Conservation (phyloP, 2,888 invertebrate genomes). For the Mongoloraphidia duomilia region DNA sequence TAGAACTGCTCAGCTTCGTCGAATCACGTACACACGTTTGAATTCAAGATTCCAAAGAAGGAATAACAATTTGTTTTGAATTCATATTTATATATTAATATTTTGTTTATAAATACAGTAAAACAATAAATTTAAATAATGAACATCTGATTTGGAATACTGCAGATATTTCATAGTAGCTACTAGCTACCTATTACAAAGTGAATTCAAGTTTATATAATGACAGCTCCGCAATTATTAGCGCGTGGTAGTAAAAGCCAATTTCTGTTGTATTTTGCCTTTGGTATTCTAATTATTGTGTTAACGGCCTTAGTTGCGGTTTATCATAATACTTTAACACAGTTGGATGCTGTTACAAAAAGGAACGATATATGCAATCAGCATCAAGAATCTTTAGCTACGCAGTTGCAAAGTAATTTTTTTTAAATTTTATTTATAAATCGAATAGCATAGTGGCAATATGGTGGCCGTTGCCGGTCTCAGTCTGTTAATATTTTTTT, state of each 20-base stretch:
- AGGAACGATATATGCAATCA: conserved; percentile 38
- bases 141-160: too few species aligned
- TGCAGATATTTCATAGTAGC: conserved; percentile 1
- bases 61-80: too few species aligned
- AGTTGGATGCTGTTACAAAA: conserved; percentile 38
- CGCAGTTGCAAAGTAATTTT: conserved; percentile 39
- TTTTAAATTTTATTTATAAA: neutral
- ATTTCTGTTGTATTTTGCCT: conserved; percentile 38
- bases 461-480: too few species aligned
- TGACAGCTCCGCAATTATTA: conserved; percentile 38
- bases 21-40: too few species aligned
- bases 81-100: too few species aligned
- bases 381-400: conserved; percentile 41
- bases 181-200: too few species aligned
- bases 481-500: conserved; percentile 1
- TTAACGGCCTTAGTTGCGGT: conserved; percentile 39
- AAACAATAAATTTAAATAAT: too few species aligned
- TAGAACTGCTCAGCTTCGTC: too few species aligned
- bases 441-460: too few species aligned
- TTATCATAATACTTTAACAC: conserved; percentile 41
- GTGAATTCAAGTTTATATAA: conserved; percentile 20
- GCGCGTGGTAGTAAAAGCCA: conserved; percentile 42
- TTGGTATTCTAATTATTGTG: conserved; percentile 33
- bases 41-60: too few species aligned
- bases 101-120: too few species aligned